Evolutionary conservation across 2,888 invertebrate species (phyloP).

Genomic region (Pachliopta kotzebuea): DNA sequence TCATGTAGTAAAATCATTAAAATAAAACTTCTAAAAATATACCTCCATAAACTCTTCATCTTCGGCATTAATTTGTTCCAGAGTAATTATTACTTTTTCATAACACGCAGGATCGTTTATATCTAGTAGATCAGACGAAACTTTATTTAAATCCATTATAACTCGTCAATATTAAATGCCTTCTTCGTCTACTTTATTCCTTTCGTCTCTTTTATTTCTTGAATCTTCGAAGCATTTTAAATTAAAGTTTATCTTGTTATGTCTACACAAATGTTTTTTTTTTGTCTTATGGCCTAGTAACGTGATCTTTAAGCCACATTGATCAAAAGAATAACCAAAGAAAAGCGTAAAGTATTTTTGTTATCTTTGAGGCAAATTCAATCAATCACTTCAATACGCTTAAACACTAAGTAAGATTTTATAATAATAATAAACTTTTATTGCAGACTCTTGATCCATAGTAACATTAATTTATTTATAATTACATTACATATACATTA

Average conservation of each 20-base stretch:
- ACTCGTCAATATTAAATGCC: background rate
- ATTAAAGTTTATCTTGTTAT: background rate
- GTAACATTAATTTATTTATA: too few species aligned
- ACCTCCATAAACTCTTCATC: constrained; percentile 61
- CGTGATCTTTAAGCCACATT: too few species aligned
- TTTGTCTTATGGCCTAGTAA: too few species aligned
- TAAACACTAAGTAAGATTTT: too few species aligned
- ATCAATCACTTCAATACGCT: too few species aligned
- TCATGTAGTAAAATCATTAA: background rate
- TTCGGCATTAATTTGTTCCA: constrained; percentile 49
- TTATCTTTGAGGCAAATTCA: too few species aligned
- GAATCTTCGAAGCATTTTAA: background rate
- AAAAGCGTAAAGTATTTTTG: too few species aligned
- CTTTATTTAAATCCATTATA: constrained; percentile 31
- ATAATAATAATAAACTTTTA: too few species aligned
- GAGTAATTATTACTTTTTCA: constrained; percentile 48
- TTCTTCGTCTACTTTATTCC: background rate
- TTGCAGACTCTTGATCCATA: too few species aligned
- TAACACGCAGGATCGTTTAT: constrained; percentile 52
- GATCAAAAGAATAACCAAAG: too few species aligned
- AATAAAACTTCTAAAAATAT: constrained; percentile 28
- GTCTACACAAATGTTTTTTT: too few species aligned
- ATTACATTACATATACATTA: too few species aligned
- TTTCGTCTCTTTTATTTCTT: background rate
- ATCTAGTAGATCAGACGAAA: constrained; percentile 44